A percentile compares a stretch with the other conserved stretches of the same genome.
Conservation (phyloP, 2,797 vertebrate species). For the Arctocebus calabarensis region DNA sequence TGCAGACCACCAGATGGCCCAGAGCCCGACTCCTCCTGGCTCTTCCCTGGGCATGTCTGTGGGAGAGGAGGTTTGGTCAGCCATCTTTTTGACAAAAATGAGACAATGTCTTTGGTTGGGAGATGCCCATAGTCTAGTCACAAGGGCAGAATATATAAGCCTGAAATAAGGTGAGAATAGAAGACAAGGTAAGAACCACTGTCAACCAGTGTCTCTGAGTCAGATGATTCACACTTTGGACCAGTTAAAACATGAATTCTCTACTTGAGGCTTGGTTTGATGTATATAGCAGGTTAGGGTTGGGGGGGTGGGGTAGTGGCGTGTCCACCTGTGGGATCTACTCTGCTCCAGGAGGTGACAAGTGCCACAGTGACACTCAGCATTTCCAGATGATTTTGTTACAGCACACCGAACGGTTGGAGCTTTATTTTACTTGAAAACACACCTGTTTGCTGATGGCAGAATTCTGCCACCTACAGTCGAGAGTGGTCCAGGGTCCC, state of each 20-base stretch:
- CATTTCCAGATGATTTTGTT: neutral
- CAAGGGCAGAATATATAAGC: neutral
- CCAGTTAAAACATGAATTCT: neutral
- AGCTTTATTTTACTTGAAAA: conserved; percentile 11
- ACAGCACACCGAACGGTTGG: neutral
- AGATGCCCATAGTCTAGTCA: neutral
- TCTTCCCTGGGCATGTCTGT: neutral
- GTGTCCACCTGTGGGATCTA: neutral
- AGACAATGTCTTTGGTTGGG: neutral
- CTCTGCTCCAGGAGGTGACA: neutral
- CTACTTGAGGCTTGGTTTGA: neutral
- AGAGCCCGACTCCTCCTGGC: neutral
- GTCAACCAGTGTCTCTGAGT: neutral
- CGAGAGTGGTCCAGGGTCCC: neutral
- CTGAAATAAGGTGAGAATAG: neutral
- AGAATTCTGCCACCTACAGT: neutral
- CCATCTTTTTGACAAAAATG: neutral
- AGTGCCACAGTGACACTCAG: neutral
- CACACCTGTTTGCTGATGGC: neutral
- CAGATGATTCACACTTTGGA: fast-evolving
- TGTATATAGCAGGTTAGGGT: no score
- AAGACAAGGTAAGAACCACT: neutral
- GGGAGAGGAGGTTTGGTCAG: neutral
- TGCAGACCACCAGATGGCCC: neutral
- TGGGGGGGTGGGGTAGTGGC: fast-evolving